Base-by-base conservation (phyloP, 2,113 vertebrate genomes). In the Dipodomys ordii region DNA sequence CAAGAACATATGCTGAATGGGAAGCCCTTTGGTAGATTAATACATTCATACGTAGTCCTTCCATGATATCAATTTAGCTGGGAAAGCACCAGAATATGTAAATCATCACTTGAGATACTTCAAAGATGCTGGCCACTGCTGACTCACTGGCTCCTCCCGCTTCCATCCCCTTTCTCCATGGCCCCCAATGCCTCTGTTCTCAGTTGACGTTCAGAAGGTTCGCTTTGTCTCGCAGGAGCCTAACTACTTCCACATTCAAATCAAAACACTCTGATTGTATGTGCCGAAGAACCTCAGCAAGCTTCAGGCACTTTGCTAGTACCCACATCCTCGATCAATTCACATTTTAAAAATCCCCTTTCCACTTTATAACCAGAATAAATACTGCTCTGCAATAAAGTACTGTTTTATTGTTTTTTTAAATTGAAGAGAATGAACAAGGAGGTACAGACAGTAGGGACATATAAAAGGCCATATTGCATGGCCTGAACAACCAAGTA, bases 261-360 rank as follows among this genome's bases (percentile, higher is more conserved):
- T 0, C 2, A 10, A 83, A 86, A n/a, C 3, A 23, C 23, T 35
- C n/a, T 18, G 7, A 20, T 27, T 1, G 0, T 11, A 23, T 16
- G 30, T 22, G 49, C 27, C 23, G 44, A 76, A 87, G 71, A 3
- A 60, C 46, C 9, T 30, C 30, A 60, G 35, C 3, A 39, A 35
- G 28, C 69, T 57, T 39, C 28, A 53, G 67, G 82, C 30, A 16
- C 28, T 76, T 81, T 83, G 18, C 28, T 79, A 8, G 46, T 9
- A 76, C 2, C 9, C 32, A 77, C 22, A 49, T 60, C 22, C 13
- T 68, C 39, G 76, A 46, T 91, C 78, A 57, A 25, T 79, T 74
- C 7, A 8, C 27, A 69, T 32, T 82, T 90, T 32, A 27, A 25
- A 91, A 87, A 78, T 80, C 4, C 27, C 9, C 64, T 71, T 88